These are phyloP conservation scores for Macrocentrus cingulum DNA, from an alignment of 1,140 invertebrate species.

Conservation along the genomic window DNA sequence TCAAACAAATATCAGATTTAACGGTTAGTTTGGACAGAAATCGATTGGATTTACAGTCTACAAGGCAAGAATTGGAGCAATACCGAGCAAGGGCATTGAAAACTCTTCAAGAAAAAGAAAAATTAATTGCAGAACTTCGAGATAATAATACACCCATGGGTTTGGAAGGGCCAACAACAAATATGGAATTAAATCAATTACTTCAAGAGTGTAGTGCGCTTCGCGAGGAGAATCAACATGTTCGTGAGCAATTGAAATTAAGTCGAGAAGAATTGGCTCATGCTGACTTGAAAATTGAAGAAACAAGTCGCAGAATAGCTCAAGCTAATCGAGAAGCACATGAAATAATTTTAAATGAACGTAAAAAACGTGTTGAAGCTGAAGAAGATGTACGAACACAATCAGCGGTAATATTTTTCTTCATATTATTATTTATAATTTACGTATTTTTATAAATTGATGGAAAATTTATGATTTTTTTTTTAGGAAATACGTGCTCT, in stretches of 20 bases:
- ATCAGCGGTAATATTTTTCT: constrained; percentile 59
- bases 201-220: constrained; percentile 66
- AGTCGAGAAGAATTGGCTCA: constrained; percentile 61
- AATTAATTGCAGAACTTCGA: constrained; percentile 69
- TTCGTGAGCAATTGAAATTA: constrained; percentile 60
- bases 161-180: constrained; percentile 47
- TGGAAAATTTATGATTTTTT: constrained; percentile 28
- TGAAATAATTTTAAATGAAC: constrained; percentile 62
- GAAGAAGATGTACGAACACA: constrained; percentile 65
- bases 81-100: constrained; percentile 73
- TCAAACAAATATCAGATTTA: constrained; percentile 51
- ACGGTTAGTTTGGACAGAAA: constrained; percentile 60
- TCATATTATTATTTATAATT: constrained; percentile 21
- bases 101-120: constrained; percentile 78
- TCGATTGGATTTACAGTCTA: constrained; percentile 61
- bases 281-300: constrained; percentile 55
- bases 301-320: constrained; percentile 46
- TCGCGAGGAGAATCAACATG: constrained; percentile 64
- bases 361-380: constrained; percentile 58
- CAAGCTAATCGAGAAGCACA: constrained; percentile 56
- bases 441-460: constrained; percentile 8
- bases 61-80: constrained; percentile 67
- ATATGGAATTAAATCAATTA: constrained; percentile 58
- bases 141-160: constrained; percentile 41
- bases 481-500: constrained; percentile 63